Evolutionary conservation across 2,113 vertebrate species (phyloP).

Genomic region (Daboia siamensis): DNA sequence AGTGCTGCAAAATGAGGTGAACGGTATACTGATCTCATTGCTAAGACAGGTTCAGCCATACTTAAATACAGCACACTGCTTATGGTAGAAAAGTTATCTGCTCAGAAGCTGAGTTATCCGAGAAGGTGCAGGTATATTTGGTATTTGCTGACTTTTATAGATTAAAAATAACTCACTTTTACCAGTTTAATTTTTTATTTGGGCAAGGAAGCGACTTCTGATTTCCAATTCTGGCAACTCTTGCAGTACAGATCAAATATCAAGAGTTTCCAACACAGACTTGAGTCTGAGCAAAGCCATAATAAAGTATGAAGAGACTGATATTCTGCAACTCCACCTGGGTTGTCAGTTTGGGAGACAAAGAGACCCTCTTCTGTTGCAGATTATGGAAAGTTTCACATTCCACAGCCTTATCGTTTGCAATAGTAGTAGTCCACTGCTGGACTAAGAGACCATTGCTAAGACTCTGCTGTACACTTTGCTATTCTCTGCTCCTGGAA

Average conservation of each 20-base stretch:
- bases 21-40: not conserved
- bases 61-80: not conserved
- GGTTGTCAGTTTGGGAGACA: not conserved
- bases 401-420: not conserved
- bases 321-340: not conserved
- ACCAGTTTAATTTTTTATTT: conserved; percentile 63
- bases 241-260: conserved; percentile 45
- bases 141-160: not conserved
- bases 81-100: not conserved
- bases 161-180: conserved; percentile 11
- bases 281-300: not conserved
- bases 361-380: not conserved
- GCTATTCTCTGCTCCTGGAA: too few relatives aligned
- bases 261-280: conserved; percentile 22
- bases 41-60: not conserved
- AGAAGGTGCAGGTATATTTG: not conserved
- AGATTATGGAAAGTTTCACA: not conserved
- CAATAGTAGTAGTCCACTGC: not conserved
- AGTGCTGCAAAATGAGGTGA: not conserved
- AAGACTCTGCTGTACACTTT: not conserved
- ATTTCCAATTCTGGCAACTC: conserved; percentile 47
- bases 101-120: not conserved
- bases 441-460: not conserved
- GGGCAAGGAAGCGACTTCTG: conserved; percentile 34
- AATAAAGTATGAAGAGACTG: not conserved